Evolutionary conservation across 53 echinoderm and acorn worm genomes (phyloP).

Genomic region (Actinopyga echinites): DNA sequence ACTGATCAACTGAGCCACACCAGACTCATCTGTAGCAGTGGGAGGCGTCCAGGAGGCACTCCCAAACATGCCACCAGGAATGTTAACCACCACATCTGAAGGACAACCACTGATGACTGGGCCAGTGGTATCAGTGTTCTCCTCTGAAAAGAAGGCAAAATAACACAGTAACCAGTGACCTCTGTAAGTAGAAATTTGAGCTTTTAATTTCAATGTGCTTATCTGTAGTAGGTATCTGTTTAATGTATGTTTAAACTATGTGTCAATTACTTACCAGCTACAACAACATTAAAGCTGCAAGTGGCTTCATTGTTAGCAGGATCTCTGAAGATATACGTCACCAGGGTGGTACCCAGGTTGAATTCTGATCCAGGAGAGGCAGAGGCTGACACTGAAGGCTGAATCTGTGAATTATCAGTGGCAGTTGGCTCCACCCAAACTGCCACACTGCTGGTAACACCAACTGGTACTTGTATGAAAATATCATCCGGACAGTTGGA

Average conservation of each 20-base stretch:
- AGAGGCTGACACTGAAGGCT: background rate
- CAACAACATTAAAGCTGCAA: conserved; percentile 21
- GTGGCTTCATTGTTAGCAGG: conserved; percentile 29
- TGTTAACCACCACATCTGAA: conserved; percentile 2
- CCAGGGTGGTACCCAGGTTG: conserved; percentile 14
- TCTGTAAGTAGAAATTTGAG: background rate
- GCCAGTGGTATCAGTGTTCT: conserved; percentile 33
- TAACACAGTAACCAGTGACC: background rate
- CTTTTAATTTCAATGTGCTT: too few species aligned
- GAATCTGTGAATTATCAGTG: conserved; percentile 52
- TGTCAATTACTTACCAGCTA: background rate
- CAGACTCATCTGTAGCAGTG: conserved; percentile 66
- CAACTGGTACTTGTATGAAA: conserved; percentile 23
- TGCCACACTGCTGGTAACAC: conserved; percentile 22
- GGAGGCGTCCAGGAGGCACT: conserved; percentile 64
- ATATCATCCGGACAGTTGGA: conserved; percentile 48
- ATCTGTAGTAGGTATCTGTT: too few species aligned
- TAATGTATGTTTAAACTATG: too few species aligned
- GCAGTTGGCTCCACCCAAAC: conserved; percentile 65
- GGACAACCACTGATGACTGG: conserved; percentile 70
- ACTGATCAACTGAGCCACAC: conserved; percentile 38
- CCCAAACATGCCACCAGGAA: conserved; percentile 19
- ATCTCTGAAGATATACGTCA: conserved; percentile 44
- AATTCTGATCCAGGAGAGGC: conserved; percentile 34
- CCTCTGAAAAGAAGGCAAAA: conserved; percentile 17